A percentile compares a stretch with the other conserved stretches of the same genome.
Evolutionary conservation across 2,113 vertebrate species (phyloP).

Genomic region (Isurus oxyrinchus): DNA sequence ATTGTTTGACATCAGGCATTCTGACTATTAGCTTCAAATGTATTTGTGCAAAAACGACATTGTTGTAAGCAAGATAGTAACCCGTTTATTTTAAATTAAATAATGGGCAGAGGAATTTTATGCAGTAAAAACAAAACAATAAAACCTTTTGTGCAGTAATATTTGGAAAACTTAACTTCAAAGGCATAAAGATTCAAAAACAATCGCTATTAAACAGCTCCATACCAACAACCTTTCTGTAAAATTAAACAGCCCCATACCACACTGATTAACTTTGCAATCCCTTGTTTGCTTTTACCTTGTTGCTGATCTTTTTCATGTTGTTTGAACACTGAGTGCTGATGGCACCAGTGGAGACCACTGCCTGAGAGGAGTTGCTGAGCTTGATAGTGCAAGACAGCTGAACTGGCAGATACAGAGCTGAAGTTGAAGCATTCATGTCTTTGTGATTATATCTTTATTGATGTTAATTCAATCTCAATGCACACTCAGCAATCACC

Average conservation of each 20-base stretch:
- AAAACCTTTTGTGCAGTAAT: neutral
- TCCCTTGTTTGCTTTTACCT: neutral
- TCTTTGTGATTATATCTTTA: constrained; percentile 5
- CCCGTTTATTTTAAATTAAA: neutral
- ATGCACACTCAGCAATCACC: neutral
- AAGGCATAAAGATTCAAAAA: neutral
- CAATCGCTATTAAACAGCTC: neutral
- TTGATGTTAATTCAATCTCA: neutral
- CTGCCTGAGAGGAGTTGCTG: neutral
- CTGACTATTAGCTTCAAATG: neutral
- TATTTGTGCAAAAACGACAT: neutral
- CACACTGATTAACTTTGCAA: neutral
- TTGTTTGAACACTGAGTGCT: neutral
- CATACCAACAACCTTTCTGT: neutral
- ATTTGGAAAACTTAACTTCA: neutral
- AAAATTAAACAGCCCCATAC: neutral
- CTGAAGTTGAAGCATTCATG: constrained; percentile 3
- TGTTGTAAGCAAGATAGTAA: neutral
- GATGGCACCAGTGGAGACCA: neutral
- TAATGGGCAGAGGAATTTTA: neutral
- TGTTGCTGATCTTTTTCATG: neutral
- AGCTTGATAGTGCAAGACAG: constrained; percentile 2
- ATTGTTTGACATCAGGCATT: neutral
- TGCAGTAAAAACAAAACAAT: no score
- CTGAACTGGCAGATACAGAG: neutral